A percentile compares a stretch with the other conserved stretches of the same genome.
These are phyloP conservation scores for Leucophenga montana DNA, from an alignment of 2,888 invertebrate species.

Conservation along the genomic window DNA sequence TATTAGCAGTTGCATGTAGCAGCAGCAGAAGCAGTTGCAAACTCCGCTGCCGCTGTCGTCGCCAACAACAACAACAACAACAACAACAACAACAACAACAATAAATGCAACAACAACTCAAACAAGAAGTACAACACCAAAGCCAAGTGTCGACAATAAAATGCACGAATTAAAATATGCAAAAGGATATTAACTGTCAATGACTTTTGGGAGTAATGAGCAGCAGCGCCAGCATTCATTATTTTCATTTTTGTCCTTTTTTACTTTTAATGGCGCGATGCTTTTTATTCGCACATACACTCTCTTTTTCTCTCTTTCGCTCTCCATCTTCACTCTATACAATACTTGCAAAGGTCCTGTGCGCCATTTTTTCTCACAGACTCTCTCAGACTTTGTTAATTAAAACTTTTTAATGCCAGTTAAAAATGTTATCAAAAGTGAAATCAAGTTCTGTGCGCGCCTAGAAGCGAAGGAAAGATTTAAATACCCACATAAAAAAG, in stretches of 20 bases:
- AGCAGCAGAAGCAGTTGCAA: not conserved
- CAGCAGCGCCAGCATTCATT: not conserved
- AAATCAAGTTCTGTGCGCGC: constrained; percentile 5
- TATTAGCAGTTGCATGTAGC: constrained; percentile 5
- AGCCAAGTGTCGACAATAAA: not conserved
- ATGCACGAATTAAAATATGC: constrained; percentile 16
- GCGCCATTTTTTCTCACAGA: not conserved
- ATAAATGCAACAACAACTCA: not conserved
- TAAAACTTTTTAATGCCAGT: constrained; percentile 51
- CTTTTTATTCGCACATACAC: not conserved
- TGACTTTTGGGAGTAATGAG: constrained; percentile 29
- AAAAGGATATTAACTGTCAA: constrained; percentile 30
- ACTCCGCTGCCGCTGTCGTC: not conserved
- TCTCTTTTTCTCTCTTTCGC: not conserved
- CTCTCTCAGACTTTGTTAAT: constrained; percentile 39
- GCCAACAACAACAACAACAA: constrained; percentile 8
- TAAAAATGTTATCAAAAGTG: constrained; percentile 44
- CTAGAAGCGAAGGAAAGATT: too few species aligned
- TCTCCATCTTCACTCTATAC: too few species aligned
- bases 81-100: constrained; percentile 9
- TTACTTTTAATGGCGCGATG: constrained; percentile 17
- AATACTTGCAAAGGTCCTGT: too few species aligned
- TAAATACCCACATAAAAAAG: too few species aligned
- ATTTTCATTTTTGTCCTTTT: constrained; percentile 11
- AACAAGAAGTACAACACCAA: not conserved